A percentile compares a stretch with the other conserved stretches of the same genome.
Evolutionary conservation across 2,888 invertebrate genomes (phyloP).

Genomic region (Bibio marci): DNA sequence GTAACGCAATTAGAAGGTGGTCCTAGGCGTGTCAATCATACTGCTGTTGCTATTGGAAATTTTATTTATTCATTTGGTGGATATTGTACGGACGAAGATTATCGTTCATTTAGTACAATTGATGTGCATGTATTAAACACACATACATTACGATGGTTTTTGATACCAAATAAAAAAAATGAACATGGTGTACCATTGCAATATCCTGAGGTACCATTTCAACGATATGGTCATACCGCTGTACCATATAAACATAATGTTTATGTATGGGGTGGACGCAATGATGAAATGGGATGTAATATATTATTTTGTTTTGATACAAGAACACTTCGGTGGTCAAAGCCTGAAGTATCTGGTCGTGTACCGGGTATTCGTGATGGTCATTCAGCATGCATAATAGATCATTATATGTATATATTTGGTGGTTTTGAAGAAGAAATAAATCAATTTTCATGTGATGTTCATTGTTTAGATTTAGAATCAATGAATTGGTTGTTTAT

Average conservation of each 20-base stretch:
- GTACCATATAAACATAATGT: constrained; percentile 57
- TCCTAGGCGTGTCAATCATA: constrained; percentile 82
- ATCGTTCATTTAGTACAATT: constrained; percentile 56
- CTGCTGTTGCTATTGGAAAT: constrained; percentile 64
- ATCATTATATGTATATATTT: constrained; percentile 70
- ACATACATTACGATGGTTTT: constrained; percentile 41
- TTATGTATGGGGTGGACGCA: constrained; percentile 82
- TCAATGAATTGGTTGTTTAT: constrained; percentile 55
- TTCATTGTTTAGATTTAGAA: constrained; percentile 55
- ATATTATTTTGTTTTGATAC: constrained; percentile 69
- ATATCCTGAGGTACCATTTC: constrained; percentile 49
- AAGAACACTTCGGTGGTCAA: constrained; percentile 46
- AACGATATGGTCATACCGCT: constrained; percentile 81
- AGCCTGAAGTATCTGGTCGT: constrained; percentile 44
- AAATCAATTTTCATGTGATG: constrained; percentile 62
- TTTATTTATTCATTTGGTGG: constrained; percentile 84
- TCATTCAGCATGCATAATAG: constrained; percentile 71
- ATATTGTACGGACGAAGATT: constrained; percentile 73
- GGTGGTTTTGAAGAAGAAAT: constrained; percentile 80
- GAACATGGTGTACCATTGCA: constrained; percentile 26
- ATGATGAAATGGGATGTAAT: constrained; percentile 61
- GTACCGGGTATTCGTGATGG: constrained; percentile 77
- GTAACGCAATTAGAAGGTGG: constrained; percentile 74
- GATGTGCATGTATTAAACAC: constrained; percentile 77
- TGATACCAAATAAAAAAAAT: constrained; percentile 34